A percentile compares a stretch with the other conserved stretches of the same genome.
These are phyloP conservation scores for Drosophila nigrodunni DNA, from an alignment of 1,140 invertebrate species.

Conservation along the genomic window DNA sequence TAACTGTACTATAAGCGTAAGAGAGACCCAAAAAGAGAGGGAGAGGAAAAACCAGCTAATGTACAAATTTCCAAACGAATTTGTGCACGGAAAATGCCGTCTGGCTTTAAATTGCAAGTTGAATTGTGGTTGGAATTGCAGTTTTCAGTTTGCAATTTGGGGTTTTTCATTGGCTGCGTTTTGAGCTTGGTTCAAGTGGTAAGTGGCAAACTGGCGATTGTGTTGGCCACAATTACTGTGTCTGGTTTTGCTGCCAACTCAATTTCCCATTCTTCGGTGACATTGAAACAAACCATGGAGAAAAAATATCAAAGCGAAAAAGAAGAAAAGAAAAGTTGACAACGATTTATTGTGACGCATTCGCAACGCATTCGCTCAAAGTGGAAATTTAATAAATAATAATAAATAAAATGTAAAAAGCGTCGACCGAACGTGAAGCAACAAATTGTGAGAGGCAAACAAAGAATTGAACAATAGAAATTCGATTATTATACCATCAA, in stretches of 20 bases:
- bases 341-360: slow-evolving; percentile 37
- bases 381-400: slow-evolving; percentile 17
- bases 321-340: slow-evolving; percentile 19
- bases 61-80: slow-evolving; percentile 32
- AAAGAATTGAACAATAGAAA: slow-evolving; percentile 4
- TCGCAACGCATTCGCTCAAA: neutral
- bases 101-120: slow-evolving; percentile 15
- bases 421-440: slow-evolving; percentile 4
- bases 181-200: slow-evolving; percentile 38
- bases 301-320: slow-evolving; percentile 20
- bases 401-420: slow-evolving; percentile 15
- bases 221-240: slow-evolving; percentile 50
- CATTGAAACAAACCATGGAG: slow-evolving; percentile 53
- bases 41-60: slow-evolving; percentile 3
- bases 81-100: slow-evolving; percentile 49
- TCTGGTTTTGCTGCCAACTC: slow-evolving; percentile 47
- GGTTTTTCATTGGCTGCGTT: slow-evolving; percentile 24
- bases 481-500: slow-evolving; percentile 1
- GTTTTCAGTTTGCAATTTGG: slow-evolving; percentile 18
- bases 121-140: neutral
- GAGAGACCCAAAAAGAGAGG: neutral
- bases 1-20: slow-evolving; percentile 9
- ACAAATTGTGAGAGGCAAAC: neutral
- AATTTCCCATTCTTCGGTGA: slow-evolving; percentile 35
- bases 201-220: slow-evolving; percentile 32